Conservation (phyloP, 1,140 invertebrate species). For the Stenopsyche tienmushanensis region DNA sequence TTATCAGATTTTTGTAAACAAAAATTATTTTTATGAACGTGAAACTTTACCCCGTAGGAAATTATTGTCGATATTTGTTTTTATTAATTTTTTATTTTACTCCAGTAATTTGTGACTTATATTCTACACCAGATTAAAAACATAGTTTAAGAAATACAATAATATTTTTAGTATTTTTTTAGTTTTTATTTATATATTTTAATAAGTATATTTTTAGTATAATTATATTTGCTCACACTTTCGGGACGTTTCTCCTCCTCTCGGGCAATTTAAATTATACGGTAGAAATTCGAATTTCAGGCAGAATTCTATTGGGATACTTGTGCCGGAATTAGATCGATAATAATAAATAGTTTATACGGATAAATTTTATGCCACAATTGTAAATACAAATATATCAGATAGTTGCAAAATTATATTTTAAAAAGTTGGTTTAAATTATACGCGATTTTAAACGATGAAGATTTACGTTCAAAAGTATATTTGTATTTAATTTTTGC, state of each 20-base stretch:
- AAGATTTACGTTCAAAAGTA: conserved; percentile 1
- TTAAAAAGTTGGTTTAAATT: conserved; percentile 4
- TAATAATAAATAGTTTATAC: conserved; percentile 29
- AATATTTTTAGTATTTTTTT: background rate
- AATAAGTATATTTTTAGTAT: conserved; percentile 35
- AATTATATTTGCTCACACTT: conserved; percentile 24
- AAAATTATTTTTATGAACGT: background rate
- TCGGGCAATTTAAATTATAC: background rate
- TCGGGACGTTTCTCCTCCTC: background rate
- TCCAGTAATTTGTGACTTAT: background rate
- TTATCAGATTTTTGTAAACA: too few relatives aligned
- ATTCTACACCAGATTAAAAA: background rate
- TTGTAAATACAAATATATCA: conserved; percentile 36
- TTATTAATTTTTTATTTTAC: background rate
- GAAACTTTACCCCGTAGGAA: too few relatives aligned
- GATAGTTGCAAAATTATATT: conserved; percentile 7
- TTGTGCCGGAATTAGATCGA: conserved; percentile 27
- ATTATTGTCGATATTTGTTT: background rate
- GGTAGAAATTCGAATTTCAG: conserved; percentile 27
- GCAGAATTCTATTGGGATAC: conserved; percentile 29
- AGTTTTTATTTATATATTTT: background rate
- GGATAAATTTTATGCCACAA: conserved; percentile 27
- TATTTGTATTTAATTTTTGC: conserved; percentile 25
- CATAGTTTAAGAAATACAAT: background rate
- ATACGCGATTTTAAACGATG: conserved; percentile 9